phyloP scores from a whole-genome alignment of 2,888 invertebrate species.

The Chrysina gloriosa region DNA sequence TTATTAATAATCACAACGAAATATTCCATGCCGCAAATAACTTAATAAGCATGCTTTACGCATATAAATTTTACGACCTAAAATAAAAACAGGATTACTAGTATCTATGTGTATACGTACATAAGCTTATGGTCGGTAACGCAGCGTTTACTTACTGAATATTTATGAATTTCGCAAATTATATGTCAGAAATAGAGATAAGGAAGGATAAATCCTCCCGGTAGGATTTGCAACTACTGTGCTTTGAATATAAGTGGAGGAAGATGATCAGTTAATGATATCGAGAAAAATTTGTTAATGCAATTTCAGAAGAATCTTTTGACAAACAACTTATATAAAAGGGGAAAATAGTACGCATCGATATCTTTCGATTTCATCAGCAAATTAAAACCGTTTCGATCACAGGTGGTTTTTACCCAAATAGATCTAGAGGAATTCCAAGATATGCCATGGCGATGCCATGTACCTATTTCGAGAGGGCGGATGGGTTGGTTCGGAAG shows the following conservation, averaged over 20 bases:
- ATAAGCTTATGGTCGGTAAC: neutral
- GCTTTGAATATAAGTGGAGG: neutral
- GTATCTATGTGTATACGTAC: neutral
- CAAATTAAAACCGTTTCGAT: too few relatives aligned
- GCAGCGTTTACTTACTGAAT: neutral
- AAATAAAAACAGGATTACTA: constrained; percentile 2
- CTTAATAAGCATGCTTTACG: constrained; percentile 3
- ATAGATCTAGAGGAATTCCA: too few relatives aligned
- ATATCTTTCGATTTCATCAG: too few relatives aligned
- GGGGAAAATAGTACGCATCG: too few relatives aligned
- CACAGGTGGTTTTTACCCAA: too few relatives aligned
- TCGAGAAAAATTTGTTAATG: too few relatives aligned
- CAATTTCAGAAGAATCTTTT: too few relatives aligned
- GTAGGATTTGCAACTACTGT: neutral
- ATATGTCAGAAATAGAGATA: neutral
- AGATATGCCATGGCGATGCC: too few relatives aligned
- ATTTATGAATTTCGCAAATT: constrained; percentile 14
- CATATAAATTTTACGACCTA: constrained; percentile 14
- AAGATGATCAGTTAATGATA: too few relatives aligned
- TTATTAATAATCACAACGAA: neutral
- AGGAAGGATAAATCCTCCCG: neutral
- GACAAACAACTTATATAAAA: too few relatives aligned
- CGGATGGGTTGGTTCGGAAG: too few relatives aligned
- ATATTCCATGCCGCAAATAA: constrained; percentile 22
- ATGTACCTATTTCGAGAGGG: too few relatives aligned